Conservation (phyloP, 2,113 vertebrate genomes). For the cat (Felis catus) region F.catus_Fca126_mat1.0 CM031413.1:128115501-128116000, state of each 20-base stretch:
- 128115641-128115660: background rate
- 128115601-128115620: background rate
- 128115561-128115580: background rate
- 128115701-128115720: too few species aligned
- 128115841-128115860: too few species aligned
- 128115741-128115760: too few species aligned
- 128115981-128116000: background rate
- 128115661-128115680: background rate
- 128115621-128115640: background rate
- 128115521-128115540: background rate
- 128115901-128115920: background rate
- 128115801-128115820: too few species aligned
- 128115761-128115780: too few species aligned
- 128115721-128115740: too few species aligned
- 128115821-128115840: too few species aligned
- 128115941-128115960: background rate
- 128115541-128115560: background rate
- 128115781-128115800: too few species aligned
- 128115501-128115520: background rate
- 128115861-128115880: too few species aligned
- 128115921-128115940: background rate
- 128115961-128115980: background rate
- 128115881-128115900: too few species aligned
- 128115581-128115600: background rate
- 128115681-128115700: background rate